Percentiles rank a stretch among this genome's conserved stretches.
Conservation (phyloP, 2,113 vertebrate species). For the Grallaria varia region DNA sequence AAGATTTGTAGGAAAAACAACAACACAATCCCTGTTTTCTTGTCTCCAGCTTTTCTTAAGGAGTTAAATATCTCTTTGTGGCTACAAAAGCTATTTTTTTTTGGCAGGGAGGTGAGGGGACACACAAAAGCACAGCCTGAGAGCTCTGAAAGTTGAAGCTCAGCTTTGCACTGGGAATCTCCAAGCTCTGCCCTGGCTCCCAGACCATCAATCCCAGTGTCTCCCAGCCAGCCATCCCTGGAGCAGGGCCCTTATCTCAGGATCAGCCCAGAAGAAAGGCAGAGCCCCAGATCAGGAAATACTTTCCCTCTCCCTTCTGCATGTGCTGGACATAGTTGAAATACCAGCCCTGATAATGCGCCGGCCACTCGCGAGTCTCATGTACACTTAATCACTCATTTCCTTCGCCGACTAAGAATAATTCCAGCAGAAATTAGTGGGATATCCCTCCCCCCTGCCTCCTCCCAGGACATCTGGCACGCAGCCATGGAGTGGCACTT, state of each 20-base stretch:
- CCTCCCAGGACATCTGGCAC: not conserved
- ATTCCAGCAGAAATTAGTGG: not conserved
- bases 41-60: not conserved
- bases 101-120: accelerated
- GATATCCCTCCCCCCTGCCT: not conserved
- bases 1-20: not conserved
- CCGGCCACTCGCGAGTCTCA: conserved; percentile 15
- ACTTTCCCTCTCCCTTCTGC: not conserved
- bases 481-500: not conserved
- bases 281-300: conserved; percentile 43
- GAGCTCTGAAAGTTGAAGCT: conserved; percentile 13
- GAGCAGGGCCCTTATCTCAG: conserved; percentile 62
- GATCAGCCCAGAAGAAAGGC: conserved; percentile 64
- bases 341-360: conserved; percentile 49
- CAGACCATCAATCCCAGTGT: conserved; percentile 44
- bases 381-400: conserved; percentile 68
- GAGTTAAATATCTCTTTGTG: not conserved
- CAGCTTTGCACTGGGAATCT: conserved; percentile 39
- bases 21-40: not conserved
- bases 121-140: conserved; percentile 22
- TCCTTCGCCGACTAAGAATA: conserved; percentile 33
- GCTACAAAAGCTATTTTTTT: not conserved
- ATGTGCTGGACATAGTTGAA: conserved; percentile 29
- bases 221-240: not conserved
- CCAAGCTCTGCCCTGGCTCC: conserved; percentile 30